Evolutionary conservation across 2,113 vertebrate genomes (phyloP).

Genomic region (Muscicapa adusta): DNA sequence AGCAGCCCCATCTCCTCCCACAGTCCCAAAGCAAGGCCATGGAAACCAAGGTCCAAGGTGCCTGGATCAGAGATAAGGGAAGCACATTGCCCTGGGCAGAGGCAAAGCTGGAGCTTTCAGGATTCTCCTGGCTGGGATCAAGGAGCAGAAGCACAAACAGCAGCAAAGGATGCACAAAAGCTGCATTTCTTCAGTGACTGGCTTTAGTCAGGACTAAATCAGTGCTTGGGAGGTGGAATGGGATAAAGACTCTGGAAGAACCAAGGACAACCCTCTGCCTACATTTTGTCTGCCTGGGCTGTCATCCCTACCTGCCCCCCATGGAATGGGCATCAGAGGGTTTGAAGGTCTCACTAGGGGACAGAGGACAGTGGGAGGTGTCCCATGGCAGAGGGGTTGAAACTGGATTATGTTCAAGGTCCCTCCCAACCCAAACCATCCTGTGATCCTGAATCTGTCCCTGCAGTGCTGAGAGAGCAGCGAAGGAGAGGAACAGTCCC

Average conservation of each 20-base stretch:
- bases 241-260: background rate
- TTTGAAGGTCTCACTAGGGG: background rate
- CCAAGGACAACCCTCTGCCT: background rate
- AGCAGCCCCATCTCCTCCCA: background rate
- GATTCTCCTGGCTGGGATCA: background rate
- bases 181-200: background rate
- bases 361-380: background rate
- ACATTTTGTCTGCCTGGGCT: background rate
- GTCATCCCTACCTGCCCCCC: background rate
- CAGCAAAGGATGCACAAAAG: background rate
- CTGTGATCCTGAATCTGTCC: background rate
- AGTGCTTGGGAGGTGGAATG: background rate
- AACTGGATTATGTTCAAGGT: background rate
- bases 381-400: background rate
- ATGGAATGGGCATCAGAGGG: fast-evolving
- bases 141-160: background rate
- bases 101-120: background rate
- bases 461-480: background rate
- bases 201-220: background rate
- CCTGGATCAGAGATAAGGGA: background rate
- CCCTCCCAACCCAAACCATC: background rate
- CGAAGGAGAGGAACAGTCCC: background rate
- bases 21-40: background rate
- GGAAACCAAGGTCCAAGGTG: fast-evolving
- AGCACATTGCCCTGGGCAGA: background rate